Evolutionary conservation across 2,797 vertebrate species (phyloP).

Genomic region (Hoplostethus mediterraneus): DNA sequence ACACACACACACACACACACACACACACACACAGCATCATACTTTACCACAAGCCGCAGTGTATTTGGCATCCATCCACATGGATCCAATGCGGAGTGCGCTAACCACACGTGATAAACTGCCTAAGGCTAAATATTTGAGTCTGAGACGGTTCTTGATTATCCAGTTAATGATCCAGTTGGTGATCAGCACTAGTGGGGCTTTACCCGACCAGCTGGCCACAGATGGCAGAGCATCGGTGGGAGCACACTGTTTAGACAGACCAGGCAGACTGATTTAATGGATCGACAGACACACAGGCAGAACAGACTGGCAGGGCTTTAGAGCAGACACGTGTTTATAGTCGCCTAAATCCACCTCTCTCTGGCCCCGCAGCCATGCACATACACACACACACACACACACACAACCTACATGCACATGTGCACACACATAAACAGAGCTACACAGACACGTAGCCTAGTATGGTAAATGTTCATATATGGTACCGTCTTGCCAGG

Average conservation of each 20-base stretch:
- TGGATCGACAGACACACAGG: conserved; percentile 41
- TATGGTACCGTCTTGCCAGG: conserved; percentile 34
- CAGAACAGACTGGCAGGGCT: conserved; percentile 28
- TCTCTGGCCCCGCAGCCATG: conserved; percentile 44
- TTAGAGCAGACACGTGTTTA: conserved; percentile 47
- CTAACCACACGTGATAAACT: background rate
- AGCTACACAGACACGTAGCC: background rate
- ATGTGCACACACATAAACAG: background rate
- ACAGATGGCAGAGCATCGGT: conserved; percentile 58
- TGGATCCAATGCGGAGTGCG: background rate
- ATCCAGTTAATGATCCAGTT: conserved; percentile 56
- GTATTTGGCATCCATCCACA: background rate
- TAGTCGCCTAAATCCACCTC: conserved; percentile 41
- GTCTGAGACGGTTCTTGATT: conserved; percentile 43
- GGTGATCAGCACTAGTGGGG: conserved; percentile 43
- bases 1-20: no score
- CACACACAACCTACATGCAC: background rate
- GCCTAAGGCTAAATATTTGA: conserved; percentile 1
- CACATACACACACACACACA: conserved; percentile 13
- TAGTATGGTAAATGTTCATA: conserved; percentile 46
- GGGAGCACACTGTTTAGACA: conserved; percentile 45
- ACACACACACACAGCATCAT: no score
- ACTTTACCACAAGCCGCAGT: background rate
- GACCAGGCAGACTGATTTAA: conserved; percentile 50
- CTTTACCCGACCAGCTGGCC: conserved; percentile 58